Conservation (phyloP, 2,113 vertebrate species). For the Ailuropoda melanoleuca region DNA sequence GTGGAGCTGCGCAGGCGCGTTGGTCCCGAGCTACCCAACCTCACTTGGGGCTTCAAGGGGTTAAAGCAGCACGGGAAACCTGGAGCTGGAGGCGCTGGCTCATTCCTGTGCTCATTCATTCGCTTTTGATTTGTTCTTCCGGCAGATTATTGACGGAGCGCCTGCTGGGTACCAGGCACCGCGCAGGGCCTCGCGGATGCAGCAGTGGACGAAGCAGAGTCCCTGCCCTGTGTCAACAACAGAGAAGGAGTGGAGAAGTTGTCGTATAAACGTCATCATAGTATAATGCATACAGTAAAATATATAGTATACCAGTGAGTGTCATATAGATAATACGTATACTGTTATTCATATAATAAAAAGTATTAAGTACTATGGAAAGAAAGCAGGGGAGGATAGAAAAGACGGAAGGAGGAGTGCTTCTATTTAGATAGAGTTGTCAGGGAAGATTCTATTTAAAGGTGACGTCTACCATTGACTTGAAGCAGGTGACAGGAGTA, state of each 20-base stretch:
- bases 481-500: not conserved
- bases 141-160: not conserved
- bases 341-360: not conserved
- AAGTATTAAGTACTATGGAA: not conserved
- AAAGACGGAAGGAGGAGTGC: not conserved
- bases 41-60: not conserved
- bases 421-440: not conserved
- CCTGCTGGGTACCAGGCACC: not conserved
- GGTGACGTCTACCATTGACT: not conserved
- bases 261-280: no score
- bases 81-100: accelerated
- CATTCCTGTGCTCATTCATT: accelerated
- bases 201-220: not conserved
- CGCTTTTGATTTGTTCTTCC: not conserved
- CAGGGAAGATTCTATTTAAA: not conserved
- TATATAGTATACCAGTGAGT: not conserved
- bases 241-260: not conserved
- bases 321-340: accelerated
- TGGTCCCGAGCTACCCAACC: not conserved
- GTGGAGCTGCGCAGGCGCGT: not conserved
- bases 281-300: no score
- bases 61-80: accelerated
- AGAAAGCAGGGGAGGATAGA: not conserved
- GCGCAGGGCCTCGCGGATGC: not conserved
- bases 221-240: not conserved